Evolutionary conservation across 2,113 vertebrate species (phyloP).

Genomic region (Tupaia chinensis): DNA sequence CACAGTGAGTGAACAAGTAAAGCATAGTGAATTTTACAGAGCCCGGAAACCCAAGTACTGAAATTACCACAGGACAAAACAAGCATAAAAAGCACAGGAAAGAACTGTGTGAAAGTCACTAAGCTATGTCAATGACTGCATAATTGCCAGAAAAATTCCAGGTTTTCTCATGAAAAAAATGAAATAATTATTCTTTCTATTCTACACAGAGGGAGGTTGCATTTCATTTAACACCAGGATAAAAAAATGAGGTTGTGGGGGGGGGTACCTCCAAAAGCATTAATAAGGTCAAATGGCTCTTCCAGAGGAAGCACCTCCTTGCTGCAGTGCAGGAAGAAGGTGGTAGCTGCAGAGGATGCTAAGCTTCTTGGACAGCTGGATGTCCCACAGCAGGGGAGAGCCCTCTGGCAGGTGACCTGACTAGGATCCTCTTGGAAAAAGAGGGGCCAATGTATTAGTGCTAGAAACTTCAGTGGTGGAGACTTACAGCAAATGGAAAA

Average conservation of each 20-base stretch:
- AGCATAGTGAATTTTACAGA: background rate
- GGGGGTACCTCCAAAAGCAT: background rate
- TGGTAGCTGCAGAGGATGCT: background rate
- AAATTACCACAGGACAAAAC: background rate
- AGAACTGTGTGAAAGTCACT: background rate
- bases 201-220: background rate
- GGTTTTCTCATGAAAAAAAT: background rate
- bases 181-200: background rate
- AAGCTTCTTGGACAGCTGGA: background rate
- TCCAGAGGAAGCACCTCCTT: background rate
- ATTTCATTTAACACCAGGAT: slow-evolving; percentile 6
- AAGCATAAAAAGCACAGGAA: background rate
- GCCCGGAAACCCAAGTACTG: background rate
- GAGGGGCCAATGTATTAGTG: background rate
- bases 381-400: too few relatives aligned
- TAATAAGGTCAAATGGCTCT: background rate
- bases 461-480: background rate
- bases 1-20: background rate
- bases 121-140: background rate
- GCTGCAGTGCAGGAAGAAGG: too few relatives aligned
- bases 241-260: background rate
- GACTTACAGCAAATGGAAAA: background rate
- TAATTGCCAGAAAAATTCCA: slow-evolving; percentile 8
- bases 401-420: background rate
- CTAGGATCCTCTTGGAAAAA: background rate